Evolutionary conservation across 2,797 vertebrate genomes (phyloP).

Genomic region (Eleutherodactylus coqui): DNA sequence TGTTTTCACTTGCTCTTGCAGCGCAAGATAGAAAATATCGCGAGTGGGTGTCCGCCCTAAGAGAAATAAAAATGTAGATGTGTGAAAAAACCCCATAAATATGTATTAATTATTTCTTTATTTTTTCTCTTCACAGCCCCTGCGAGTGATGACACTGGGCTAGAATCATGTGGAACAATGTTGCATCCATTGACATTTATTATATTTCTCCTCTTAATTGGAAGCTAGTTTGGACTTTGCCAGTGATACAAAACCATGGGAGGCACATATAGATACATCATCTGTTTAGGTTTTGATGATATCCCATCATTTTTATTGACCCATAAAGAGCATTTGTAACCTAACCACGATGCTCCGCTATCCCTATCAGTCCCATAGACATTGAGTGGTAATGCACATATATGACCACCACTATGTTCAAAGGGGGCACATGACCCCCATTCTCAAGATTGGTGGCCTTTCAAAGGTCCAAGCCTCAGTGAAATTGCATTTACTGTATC

Average conservation of each 20-base stretch:
- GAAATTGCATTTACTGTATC: no score
- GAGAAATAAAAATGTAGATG: not conserved
- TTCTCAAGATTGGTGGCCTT: no score
- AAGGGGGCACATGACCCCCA: no score
- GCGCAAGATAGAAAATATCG: no score
- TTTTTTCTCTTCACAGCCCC: slow-evolving; percentile 73
- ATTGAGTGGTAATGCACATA: no score
- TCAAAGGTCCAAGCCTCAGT: no score
- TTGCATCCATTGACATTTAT: slow-evolving; percentile 37
- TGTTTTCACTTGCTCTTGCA: no score
- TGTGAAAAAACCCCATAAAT: not conserved
- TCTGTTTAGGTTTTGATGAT: not conserved
- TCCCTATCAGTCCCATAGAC: no score
- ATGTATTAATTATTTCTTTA: not conserved
- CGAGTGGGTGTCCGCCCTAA: no score
- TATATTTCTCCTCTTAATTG: slow-evolving; percentile 39
- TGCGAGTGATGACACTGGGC: slow-evolving; percentile 70
- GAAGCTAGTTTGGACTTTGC: not conserved
- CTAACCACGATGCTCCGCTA: no score
- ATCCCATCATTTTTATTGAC: not conserved
- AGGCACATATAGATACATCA: not conserved
- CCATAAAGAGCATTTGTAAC: no score
- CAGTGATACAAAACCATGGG: not conserved
- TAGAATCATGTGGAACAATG: slow-evolving; percentile 68
- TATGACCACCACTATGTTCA: no score